Conservation (phyloP, 2,797 vertebrate species). For the Zenarchopterus dispar region DNA sequence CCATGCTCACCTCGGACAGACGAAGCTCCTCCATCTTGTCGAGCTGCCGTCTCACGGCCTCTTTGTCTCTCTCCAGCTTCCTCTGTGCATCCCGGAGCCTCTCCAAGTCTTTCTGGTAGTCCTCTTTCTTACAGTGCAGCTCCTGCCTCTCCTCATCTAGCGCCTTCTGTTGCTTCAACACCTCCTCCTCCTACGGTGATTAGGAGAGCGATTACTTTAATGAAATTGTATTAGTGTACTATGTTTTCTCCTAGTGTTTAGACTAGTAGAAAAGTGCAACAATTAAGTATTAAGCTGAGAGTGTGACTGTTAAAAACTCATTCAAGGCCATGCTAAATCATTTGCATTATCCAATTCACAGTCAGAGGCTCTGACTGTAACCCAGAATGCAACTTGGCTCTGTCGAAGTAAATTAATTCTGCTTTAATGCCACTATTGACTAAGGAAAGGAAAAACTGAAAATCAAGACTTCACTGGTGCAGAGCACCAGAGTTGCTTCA, state of each 20-base stretch:
- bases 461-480: neutral
- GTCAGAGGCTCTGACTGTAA: neutral
- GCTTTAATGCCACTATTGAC: neutral
- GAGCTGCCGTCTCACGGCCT: conserved; percentile 82
- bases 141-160: conserved; percentile 84
- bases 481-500: no score
- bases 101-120: conserved; percentile 92
- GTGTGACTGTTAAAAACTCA: neutral
- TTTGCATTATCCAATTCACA: neutral
- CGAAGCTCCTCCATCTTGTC: conserved; percentile 80
- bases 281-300: neutral
- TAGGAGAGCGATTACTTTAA: conserved; percentile 35
- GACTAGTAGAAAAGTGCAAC: neutral
- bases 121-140: conserved; percentile 84
- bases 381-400: neutral
- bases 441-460: neutral
- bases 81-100: conserved; percentile 87
- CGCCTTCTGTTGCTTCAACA: conserved; percentile 72
- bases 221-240: conserved; percentile 1
- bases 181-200: conserved; percentile 81
- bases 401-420: neutral
- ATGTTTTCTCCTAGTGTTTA: neutral
- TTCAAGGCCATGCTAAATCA: neutral
- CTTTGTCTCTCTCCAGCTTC: conserved; percentile 89
- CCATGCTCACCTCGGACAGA: conserved; percentile 67